Percentiles rank a stretch among this genome's conserved stretches.
phyloP scores from a whole-genome alignment of 2,113 vertebrate genomes.

The Phodopus roborovskii region DNA sequence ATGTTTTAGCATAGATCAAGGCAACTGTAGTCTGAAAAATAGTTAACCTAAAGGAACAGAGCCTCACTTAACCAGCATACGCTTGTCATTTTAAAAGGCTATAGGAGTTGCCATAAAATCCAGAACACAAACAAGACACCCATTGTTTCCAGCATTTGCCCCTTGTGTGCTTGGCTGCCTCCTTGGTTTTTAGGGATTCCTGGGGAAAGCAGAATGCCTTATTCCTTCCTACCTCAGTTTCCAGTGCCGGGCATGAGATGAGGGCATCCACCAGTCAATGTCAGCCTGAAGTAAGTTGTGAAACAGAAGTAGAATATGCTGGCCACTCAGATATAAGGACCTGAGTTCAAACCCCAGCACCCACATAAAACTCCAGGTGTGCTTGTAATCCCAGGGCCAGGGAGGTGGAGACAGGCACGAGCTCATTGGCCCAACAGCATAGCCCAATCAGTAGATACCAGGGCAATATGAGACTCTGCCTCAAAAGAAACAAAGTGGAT shows the following conservation, averaged over 20 bases:
- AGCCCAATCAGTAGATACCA: not conserved
- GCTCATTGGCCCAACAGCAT: not conserved
- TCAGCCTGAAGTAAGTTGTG: not conserved
- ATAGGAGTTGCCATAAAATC: not conserved
- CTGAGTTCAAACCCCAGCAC: not conserved
- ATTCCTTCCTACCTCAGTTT: not conserved
- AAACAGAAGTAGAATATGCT: not conserved
- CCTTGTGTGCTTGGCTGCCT: not conserved
- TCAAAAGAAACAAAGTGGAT: not conserved
- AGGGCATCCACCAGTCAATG: not conserved
- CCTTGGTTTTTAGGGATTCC: not conserved
- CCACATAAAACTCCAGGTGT: not conserved
- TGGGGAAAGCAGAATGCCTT: not conserved
- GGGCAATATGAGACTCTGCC: not conserved
- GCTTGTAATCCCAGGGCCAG: not conserved
- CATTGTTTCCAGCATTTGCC: not conserved
- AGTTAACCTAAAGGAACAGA: slow-evolving; percentile 7
- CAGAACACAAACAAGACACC: not conserved
- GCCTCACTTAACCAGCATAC: not conserved
- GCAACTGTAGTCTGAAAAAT: not conserved
- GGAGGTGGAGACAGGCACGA: not conserved
- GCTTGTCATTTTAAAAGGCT: not conserved
- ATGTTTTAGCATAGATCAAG: not conserved
- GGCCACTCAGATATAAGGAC: not conserved
- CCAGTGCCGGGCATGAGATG: not conserved